Evolutionary conservation across 2,113 vertebrate species (phyloP).

Genomic region (Hoplias malabaricus): DNA sequence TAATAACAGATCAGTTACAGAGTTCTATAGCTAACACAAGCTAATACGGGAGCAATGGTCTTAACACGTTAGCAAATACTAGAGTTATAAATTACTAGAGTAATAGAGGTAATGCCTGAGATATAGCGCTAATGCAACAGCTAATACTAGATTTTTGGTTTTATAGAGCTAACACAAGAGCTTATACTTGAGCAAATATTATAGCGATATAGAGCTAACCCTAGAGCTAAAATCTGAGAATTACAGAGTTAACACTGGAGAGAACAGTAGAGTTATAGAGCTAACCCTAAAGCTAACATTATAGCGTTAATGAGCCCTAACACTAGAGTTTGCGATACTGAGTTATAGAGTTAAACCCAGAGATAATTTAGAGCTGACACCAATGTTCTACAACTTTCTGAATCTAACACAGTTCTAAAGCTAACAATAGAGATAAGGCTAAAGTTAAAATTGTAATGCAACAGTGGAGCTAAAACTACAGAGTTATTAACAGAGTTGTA

Average conservation of each 20-base stretch:
- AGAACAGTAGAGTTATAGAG: neutral
- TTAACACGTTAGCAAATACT: too few relatives aligned
- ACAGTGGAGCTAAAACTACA: neutral
- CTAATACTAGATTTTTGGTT: neutral
- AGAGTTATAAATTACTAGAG: neutral
- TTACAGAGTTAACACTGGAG: neutral
- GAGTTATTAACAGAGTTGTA: too few relatives aligned
- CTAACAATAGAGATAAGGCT: neutral
- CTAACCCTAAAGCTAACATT: neutral
- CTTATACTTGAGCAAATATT: neutral
- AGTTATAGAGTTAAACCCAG: neutral
- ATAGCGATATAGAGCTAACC: neutral
- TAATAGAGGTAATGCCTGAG: neutral
- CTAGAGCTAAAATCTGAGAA: too few relatives aligned
- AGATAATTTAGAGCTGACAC: neutral
- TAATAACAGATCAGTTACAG: neutral
- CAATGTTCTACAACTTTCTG: too few relatives aligned
- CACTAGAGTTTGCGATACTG: too few relatives aligned
- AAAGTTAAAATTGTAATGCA: too few relatives aligned
- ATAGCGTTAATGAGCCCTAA: neutral
- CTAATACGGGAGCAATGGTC: too few relatives aligned
- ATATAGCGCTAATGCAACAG: neutral
- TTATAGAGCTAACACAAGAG: neutral
- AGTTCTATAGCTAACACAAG: too few relatives aligned
- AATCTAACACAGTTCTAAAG: neutral